Base-by-base conservation (phyloP, 2,888 invertebrate species). In the Apotomis capreana region DNA sequence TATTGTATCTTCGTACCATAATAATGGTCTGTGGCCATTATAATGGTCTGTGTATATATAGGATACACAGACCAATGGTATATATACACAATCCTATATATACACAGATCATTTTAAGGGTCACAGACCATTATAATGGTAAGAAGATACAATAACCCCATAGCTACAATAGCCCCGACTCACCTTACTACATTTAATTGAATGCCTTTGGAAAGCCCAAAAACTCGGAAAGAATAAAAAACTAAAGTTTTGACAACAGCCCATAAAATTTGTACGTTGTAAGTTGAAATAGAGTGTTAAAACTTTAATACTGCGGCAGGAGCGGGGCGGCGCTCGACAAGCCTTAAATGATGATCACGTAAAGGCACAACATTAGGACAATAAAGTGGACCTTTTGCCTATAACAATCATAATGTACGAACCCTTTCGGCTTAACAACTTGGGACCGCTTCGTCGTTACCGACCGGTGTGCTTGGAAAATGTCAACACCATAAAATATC, bases 401-500 rank as follows among this genome's bases (percentile, higher is more conserved):
- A 85, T 88, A 88, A 89, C 88, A 87, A 89, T 89, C 87, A 88
- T 90, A 88, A 89, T 86, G 84, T 87, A 85, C 82, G 84, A 84
- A 87, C 89, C 89, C 88, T 88, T 89, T 86, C 78, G 84, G 85
- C 83, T 87, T 87, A 86, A 87, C 86, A 86, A 84, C 82, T 84
- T 78, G 81, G 84, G 84, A 75, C 78, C 81, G 78, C 79, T 83
- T 78, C 83, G 81, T 81, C 82, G 83, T 82, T 83, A 84, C 83
- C 79, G 79, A 79, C 80, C 78, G 70, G 76, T 78, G 77, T 76
- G 80, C 79, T 81, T 76, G 77, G 76, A 78, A 84, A 84, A 84
- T 84, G 83, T 85, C 84, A 84, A 85, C 83, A 83, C 80, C 79
- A 83, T 87, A 83, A 85, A 84, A 80, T 82, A 81, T 84, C 79